Evolutionary conservation across 35 echinoderm and acorn worm species (phyloP), one percentile per base, ranked within the genome.

Genomic region (Apostichopus parvimensis): DNA sequence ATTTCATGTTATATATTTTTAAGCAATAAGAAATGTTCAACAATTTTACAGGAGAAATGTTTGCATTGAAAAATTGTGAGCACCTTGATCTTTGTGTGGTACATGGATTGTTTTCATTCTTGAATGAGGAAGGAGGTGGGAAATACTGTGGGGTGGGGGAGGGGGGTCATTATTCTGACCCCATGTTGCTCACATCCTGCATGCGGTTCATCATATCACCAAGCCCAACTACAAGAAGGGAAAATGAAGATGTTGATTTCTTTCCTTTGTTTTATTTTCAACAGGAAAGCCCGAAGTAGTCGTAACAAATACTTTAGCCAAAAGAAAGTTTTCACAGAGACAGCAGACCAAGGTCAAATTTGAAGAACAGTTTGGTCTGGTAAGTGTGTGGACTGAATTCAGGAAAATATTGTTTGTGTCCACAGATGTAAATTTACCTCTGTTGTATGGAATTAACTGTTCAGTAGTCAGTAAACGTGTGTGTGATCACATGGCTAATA

Each of bases 341-440:
- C 96, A 98, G 66, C 92, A 90, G 53, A 98, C 94, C 20, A 93
- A 93, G 14, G 4, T 55, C 5, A 94, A 91, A 73, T 98, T 98
- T 94, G 92, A 98, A 56, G 86, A 90, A 9, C 94, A 93, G 78
- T 98, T 89, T 92, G 94, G 92, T 66, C 87, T 98, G 92, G 96
- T 98, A 92, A 92, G 96, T 86, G 4, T 54, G 34, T 45, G 4
- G 34, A 45, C 34, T 45, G 1, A 45, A 45, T 45, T 45, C 34
- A 45, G 18, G 77, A 17, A 90, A 77, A 57, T 21, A 11, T 10
- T 54, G 12, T 9, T 62, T 11, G 12, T 22, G 22, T 25, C 12
- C 68, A 12, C n/a, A 12, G 12, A 12, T 20, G 12, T 14, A 20
- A 20, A 72, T 20, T 14, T 77, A 24, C 73, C 6, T 13, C 25